Conservation (phyloP, 2,113 vertebrate species). For the Mastomys coucha region DNA sequence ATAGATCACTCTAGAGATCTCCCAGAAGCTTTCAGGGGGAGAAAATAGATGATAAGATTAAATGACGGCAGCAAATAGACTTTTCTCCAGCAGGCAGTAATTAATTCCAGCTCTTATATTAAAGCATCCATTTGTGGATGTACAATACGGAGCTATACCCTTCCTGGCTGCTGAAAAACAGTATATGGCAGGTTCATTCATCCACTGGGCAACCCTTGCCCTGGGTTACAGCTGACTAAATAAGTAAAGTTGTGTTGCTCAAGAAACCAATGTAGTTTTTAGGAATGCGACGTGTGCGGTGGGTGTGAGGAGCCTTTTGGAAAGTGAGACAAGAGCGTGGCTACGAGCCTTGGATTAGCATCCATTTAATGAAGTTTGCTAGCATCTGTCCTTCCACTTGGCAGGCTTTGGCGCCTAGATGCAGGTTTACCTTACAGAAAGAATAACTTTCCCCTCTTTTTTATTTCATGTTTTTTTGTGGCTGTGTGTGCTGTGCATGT, state of each 20-base stretch:
- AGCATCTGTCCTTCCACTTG: not conserved
- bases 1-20: slow-evolving; percentile 46
- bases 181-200: slow-evolving; percentile 50
- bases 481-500: not conserved
- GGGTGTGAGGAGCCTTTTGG: not conserved
- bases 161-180: slow-evolving; percentile 7
- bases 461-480: not conserved
- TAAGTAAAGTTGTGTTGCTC: not conserved
- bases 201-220: not conserved
- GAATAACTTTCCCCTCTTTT: not conserved
- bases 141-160: not conserved
- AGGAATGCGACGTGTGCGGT: not conserved
- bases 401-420: slow-evolving; percentile 1
- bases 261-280: not conserved
- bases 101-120: slow-evolving; percentile 4
- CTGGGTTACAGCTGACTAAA: not conserved
- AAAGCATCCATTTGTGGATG: not conserved
- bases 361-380: not conserved
- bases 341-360: not conserved
- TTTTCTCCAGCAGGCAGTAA: slow-evolving; percentile 18
- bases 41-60: not conserved
- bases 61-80: slow-evolving; percentile 51
- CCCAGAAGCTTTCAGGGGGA: slow-evolving; percentile 62
- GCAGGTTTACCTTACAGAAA: slow-evolving; percentile 24
- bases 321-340: not conserved